Evolutionary conservation across 2,797 vertebrate species (phyloP), one percentile per base, ranked within the genome.

Genomic region (Oreochromis mossambicus): DNA sequence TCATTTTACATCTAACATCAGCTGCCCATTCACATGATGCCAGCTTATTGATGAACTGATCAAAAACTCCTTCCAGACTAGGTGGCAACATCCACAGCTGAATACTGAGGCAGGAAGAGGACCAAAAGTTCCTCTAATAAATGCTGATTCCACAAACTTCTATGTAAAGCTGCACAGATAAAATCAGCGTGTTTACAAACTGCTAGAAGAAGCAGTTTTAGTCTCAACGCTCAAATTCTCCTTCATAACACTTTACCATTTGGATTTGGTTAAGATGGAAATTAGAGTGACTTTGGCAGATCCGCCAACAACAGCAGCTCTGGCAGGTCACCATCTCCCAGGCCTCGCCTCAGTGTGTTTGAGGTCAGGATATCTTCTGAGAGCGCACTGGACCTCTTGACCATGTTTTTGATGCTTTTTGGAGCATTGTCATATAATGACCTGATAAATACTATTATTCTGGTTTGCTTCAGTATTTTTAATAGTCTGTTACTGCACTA

Each of bases 231-330:
- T 24, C 13, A 70, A 10, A 21, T 70, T 38, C 21, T 43, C 13
- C 48, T 43, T 70, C 38, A 3, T 0, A 70, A 26, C 66, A 46
- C 63, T 68, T 68, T 24, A 3, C 63, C 7, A 68, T 24, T 68
- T 68, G 63, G 21, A 68, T 68, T 68, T 68, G 36, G 36, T 70
- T 70, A 70, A 68, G 36, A 68, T 41, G 7, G 11, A 21, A 70
- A 70, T 70, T 10, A 7, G 38, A 24, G 36, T 68, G 13, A 68
- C 8, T 24, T 68, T 68, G 63, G 13, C 66, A 46, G 38, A 15
- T 46, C n/a, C 2, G 0, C 38, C 8, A 26, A 17, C 66, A 43
- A 2, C 66, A 70, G 21, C 14, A 26, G 66, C 38, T 43, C 36
- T 70, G n/a, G 66, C 38, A 41, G 38, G 41, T 43, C 13, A 38